phyloP scores from a whole-genome alignment of 23 tunicate species.

The Diplosoma virens region DNA sequence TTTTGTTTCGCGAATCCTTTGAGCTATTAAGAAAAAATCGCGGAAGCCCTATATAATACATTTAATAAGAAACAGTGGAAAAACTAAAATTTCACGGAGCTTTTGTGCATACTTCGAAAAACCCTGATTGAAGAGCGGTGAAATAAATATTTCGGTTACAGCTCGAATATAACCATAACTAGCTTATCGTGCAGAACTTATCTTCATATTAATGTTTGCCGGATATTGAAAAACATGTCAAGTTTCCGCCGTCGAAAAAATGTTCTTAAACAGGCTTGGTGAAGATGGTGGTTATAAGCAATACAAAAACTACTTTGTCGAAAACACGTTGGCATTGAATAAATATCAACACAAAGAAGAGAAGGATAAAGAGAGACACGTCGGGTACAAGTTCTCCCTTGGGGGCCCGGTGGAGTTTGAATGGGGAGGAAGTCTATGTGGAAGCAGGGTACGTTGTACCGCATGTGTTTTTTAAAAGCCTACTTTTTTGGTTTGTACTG shows the following conservation, averaged over 20 bases:
- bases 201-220: background rate
- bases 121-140: too few species aligned
- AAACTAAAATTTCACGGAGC: too few species aligned
- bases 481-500: too few species aligned
- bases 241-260: background rate
- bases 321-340: constrained; percentile 73
- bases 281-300: constrained; percentile 76
- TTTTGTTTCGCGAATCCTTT: too few species aligned
- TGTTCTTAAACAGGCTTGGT: constrained; percentile 83
- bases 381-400: constrained; percentile 74
- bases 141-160: too few species aligned
- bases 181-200: too few species aligned
- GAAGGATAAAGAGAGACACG: constrained; percentile 79
- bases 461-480: too few species aligned
- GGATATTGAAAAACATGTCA: background rate
- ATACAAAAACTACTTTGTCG: constrained; percentile 67
- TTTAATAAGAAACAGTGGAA: too few species aligned
- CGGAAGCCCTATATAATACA: too few species aligned
- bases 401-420: constrained; percentile 59
- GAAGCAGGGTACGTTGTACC: constrained; percentile 52
- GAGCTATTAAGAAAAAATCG: too few species aligned
- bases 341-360: constrained; percentile 94
- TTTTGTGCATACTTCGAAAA: too few species aligned
- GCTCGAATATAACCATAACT: too few species aligned
- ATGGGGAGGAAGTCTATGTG: constrained; percentile 59